Percentiles rank a stretch among this genome's conserved stretches.
These are phyloP conservation scores for Phorcus lineatus DNA, from an alignment of 2,888 invertebrate genomes.

Conservation along the genomic window DNA sequence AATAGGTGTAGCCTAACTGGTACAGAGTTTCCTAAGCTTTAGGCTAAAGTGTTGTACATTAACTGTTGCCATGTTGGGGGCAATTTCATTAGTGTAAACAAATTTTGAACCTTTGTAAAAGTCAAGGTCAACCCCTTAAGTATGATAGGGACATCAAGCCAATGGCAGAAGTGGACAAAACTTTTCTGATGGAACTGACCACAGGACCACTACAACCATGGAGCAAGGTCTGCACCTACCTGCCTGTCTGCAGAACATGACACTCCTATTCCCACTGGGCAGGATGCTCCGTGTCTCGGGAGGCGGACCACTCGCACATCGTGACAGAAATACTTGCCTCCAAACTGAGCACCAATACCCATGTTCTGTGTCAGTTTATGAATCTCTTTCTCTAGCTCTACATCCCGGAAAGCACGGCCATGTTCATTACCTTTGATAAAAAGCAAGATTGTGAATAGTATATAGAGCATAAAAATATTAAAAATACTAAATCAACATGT, in stretches of 20 bases:
- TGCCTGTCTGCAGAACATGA: constrained; percentile 76
- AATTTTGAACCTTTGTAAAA: too few relatives aligned
- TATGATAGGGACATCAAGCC: too few relatives aligned
- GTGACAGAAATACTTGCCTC: constrained; percentile 76
- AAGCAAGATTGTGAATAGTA: neutral
- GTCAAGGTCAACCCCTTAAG: too few relatives aligned
- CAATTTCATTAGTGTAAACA: too few relatives aligned
- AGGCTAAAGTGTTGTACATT: too few relatives aligned
- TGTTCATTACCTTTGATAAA: constrained; percentile 72
- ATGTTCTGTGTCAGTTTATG: constrained; percentile 68
- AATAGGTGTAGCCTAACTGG: too few relatives aligned
- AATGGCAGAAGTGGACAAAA: too few relatives aligned
- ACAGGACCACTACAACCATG: neutral
- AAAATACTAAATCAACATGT: too few relatives aligned
- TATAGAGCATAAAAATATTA: too few relatives aligned
- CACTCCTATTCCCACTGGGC: constrained; percentile 75
- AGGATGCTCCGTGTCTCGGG: constrained; percentile 75
- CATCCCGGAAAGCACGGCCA: constrained; percentile 74
- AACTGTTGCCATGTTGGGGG: too few relatives aligned
- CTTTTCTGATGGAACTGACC: too few relatives aligned
- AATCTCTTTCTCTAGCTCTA: constrained; percentile 69
- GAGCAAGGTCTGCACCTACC: constrained; percentile 46
- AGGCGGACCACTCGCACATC: constrained; percentile 75
- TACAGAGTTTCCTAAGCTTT: too few relatives aligned
- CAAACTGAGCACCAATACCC: constrained; percentile 76